Percentiles rank a stretch among this genome's conserved stretches.
These are phyloP conservation scores for Megaceryle maxima DNA, from an alignment of 2,113 vertebrate species.

Conservation along the genomic window DNA sequence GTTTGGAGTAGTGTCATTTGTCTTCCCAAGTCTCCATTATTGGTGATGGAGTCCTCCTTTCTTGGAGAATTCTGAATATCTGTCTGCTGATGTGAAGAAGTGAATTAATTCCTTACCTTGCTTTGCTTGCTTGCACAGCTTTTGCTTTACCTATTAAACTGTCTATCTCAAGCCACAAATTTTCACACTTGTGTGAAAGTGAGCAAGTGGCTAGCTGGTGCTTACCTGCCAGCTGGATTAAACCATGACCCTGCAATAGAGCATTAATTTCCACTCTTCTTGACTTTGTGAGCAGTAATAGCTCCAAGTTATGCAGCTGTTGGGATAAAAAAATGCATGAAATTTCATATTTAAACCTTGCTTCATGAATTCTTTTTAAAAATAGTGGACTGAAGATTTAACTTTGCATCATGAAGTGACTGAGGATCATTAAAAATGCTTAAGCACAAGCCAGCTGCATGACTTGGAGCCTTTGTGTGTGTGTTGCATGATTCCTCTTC, in stretches of 20 bases:
- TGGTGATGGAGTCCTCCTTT: not conserved
- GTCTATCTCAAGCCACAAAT: not conserved
- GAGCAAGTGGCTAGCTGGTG: not conserved
- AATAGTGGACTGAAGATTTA: not conserved
- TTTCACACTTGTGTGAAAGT: not conserved
- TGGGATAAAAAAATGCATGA: not conserved
- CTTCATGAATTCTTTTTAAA: not conserved
- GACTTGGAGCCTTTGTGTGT: not conserved
- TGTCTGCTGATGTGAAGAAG: not conserved
- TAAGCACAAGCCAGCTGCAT: not conserved
- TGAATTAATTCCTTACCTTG: not conserved
- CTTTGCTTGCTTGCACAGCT: not conserved
- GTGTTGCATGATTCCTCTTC: not conserved
- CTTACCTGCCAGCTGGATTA: not conserved
- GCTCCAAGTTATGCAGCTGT: not conserved
- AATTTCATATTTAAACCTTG: not conserved
- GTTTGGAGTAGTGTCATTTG: rapidly evolving
- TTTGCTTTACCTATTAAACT: not conserved
- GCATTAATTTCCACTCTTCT: not conserved
- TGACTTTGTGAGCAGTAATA: not conserved
- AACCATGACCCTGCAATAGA: not conserved
- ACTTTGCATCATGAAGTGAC: not conserved
- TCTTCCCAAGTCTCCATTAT: not conserved
- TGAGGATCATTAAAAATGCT: not conserved
- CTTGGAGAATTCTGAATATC: not conserved